Percentiles rank a stretch among this genome's conserved stretches.
phyloP scores from a whole-genome alignment of 2,888 invertebrate species.

The Acleris laterana region DNA sequence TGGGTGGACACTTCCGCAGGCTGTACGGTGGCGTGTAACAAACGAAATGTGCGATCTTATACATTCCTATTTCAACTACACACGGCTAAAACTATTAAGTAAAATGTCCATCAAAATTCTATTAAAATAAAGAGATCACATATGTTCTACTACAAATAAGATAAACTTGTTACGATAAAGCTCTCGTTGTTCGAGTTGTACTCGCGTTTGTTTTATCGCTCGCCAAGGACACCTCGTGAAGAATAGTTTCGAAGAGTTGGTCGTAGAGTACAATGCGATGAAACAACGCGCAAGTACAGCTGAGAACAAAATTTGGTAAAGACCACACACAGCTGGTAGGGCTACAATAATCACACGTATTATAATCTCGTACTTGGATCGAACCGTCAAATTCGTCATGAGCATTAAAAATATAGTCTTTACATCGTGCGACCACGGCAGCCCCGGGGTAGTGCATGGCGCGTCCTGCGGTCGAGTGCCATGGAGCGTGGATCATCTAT shows the following conservation, averaged over 20 bases:
- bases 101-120: conserved; percentile 82
- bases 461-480: neutral
- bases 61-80: conserved; percentile 65
- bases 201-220: conserved; percentile 48
- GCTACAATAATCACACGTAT: conserved; percentile 11
- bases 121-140: conserved; percentile 83
- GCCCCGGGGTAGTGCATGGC: neutral
- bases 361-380: neutral
- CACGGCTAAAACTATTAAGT: conserved; percentile 80
- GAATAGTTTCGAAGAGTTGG: neutral
- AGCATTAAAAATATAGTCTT: conserved; percentile 4
- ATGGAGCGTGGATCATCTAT: conserved; percentile 25
- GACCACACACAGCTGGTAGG: conserved; percentile 48
- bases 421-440: conserved; percentile 4
- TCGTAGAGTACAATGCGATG: conserved; percentile 18
- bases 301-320: conserved; percentile 48
- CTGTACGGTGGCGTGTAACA: conserved; percentile 54
- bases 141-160: conserved; percentile 77
- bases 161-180: conserved; percentile 79
- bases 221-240: neutral
- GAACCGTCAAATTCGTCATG: neutral
- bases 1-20: conserved; percentile 61
- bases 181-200: conserved; percentile 68
- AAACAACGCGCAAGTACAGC: conserved; percentile 54
- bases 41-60: conserved; percentile 67